Base-by-base conservation (phyloP, 2,888 invertebrate species). In the Alentia gelatinosa region DNA sequence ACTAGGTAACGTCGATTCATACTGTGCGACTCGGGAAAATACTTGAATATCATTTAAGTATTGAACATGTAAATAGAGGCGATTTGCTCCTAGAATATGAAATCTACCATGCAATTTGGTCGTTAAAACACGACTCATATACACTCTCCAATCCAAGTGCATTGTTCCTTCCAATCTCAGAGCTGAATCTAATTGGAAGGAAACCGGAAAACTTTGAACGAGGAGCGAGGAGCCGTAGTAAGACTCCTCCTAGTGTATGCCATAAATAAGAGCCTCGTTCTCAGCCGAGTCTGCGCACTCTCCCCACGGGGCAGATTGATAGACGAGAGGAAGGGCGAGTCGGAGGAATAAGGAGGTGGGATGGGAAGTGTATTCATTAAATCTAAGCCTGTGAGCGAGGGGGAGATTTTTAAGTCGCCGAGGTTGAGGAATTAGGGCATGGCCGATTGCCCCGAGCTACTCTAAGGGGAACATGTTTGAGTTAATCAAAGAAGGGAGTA, bases 391-490 rank as follows among this genome's bases (percentile, higher is more conserved):
- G 79, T 5, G 39, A 79, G 39, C 37, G 79, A n/a, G n/a, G n/a
- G 15, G 35, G 79, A 37, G 79, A 35, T 35, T 79, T 79, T 79
- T 79, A 79, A 35, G 79, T 79, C 19, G 79, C 35, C 79, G 39
- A 26, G 79, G 79, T 79, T 35, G 79, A 79, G 79, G 35, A 39
- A 79, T 79, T 79, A 79, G 79, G 79, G 37, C 26, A 79, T 19
- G 79, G 79, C 79, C 79, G 37, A 79, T 35, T 39, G 79, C 79
- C 39, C 79, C 79, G 39, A 79, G 79, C 79, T 37, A 35, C 79
- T n/a, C 79, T n/a, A 68, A 4, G 37, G 5, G 37, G 79, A 79
- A 39, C 79, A 79, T 79, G 79, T 79, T 23, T 79, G 79, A 35
- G 79, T 26, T 79, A 79, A 35, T 79, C 37, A 79, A 35, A 79